Conservation (phyloP, 2,888 invertebrate genomes). For the Pseudococcus jackbeardsleyi region DNA sequence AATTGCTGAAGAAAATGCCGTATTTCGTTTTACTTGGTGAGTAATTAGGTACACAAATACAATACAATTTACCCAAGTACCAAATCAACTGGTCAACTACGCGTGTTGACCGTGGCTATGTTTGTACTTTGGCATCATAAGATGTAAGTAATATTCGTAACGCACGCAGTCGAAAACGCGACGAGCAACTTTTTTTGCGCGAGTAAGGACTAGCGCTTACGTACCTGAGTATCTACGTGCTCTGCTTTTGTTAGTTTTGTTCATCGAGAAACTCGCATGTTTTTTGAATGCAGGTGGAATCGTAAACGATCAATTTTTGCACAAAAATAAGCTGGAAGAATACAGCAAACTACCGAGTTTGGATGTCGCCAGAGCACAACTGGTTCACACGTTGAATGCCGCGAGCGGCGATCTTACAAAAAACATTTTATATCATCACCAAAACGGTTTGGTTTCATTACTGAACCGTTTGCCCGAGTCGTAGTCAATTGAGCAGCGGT, state of each 20-base stretch:
- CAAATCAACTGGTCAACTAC: neutral
- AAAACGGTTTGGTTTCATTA: neutral
- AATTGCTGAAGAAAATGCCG: slow-evolving; percentile 79
- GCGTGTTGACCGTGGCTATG: no score
- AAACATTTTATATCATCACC: neutral
- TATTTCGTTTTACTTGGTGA: slow-evolving; percentile 74
- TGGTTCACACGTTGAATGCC: slow-evolving; percentile 71
- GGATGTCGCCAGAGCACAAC: slow-evolving; percentile 76
- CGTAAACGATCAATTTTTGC: slow-evolving; percentile 78
- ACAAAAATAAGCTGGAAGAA: slow-evolving; percentile 78
- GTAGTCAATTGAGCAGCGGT: neutral
- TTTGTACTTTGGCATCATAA: no score
- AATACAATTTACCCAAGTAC: neutral
- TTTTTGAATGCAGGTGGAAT: slow-evolving; percentile 73
- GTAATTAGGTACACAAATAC: neutral
- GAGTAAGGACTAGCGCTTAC: no score
- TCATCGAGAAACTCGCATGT: no score
- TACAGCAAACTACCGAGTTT: slow-evolving; percentile 78
- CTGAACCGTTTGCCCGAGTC: neutral
- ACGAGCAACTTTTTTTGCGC: no score
- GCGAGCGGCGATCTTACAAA: neutral
- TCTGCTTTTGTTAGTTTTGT: no score
- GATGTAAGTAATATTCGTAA: no score
- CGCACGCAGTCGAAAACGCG: no score
- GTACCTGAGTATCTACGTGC: no score